Conservation (phyloP, 2,797 vertebrate genomes). For the Buphagus erythrorhynchus region DNA sequence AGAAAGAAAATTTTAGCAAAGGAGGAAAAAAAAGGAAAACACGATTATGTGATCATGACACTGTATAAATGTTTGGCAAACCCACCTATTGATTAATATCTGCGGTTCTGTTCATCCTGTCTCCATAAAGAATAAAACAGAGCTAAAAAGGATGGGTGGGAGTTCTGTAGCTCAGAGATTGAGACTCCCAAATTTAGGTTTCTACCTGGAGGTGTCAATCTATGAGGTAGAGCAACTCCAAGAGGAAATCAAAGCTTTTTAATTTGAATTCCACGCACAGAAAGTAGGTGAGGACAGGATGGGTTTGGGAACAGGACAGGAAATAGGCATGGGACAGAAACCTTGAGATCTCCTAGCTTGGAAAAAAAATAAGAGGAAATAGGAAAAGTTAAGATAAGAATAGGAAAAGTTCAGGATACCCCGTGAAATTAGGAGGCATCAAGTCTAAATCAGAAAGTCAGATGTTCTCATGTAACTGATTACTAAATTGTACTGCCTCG, state of each 20-base stretch:
- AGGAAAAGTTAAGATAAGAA: neutral
- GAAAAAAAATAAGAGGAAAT: neutral
- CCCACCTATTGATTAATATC: slow-evolving; percentile 44
- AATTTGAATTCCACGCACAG: neutral
- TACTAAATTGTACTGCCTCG: neutral
- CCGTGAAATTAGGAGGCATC: neutral
- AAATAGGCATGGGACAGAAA: neutral
- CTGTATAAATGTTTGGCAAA: slow-evolving; percentile 52
- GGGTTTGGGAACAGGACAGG: neutral
- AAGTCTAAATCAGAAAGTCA: neutral
- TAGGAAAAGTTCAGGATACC: neutral
- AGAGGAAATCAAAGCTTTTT: neutral
- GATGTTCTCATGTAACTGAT: neutral
- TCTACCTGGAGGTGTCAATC: slow-evolving; percentile 49
- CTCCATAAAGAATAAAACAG: slow-evolving; percentile 6
- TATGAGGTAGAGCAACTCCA: neutral
- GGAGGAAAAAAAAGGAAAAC: neutral
- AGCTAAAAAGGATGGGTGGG: slow-evolving; percentile 17
- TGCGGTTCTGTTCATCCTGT: slow-evolving; percentile 3
- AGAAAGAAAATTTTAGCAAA: neutral
- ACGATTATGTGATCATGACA: slow-evolving; percentile 33
- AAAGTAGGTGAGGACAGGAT: neutral
- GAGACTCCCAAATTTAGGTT: slow-evolving; percentile 41
- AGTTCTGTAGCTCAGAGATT: slow-evolving; percentile 3
- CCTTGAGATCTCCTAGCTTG: neutral